Conservation (phyloP, 2,797 vertebrate species). For the Ataeniobius toweri region DNA sequence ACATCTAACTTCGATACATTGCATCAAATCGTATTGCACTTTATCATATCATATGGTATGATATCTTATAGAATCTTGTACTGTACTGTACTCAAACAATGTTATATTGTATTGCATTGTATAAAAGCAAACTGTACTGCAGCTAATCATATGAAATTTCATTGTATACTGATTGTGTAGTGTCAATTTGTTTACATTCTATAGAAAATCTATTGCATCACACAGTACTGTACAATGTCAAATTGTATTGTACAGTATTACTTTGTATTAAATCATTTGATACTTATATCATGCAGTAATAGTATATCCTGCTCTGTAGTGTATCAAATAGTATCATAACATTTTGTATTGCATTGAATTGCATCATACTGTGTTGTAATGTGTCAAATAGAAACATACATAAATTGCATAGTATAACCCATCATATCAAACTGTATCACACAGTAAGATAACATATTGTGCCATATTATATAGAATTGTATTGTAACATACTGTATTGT, state of each 20-base stretch:
- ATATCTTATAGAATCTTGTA: no score
- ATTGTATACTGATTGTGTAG: no score
- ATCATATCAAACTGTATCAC: no score
- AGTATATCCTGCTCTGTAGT: not conserved
- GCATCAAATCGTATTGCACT: not conserved
- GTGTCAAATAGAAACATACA: not conserved
- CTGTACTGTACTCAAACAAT: no score
- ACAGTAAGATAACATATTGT: not conserved
- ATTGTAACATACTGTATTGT: not conserved
- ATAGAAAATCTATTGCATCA: no score
- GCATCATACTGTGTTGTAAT: not conserved
- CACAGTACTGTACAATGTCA: no score
- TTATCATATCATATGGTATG: not conserved
- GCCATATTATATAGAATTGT: not conserved
- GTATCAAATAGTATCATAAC: not conserved
- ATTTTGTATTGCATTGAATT: not conserved
- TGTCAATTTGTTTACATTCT: no score
- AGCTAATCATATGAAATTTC: no score
- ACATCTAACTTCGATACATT: not conserved
- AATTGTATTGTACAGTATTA: no score
- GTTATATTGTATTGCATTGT: no score
- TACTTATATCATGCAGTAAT: not conserved
- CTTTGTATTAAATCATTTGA: no score
- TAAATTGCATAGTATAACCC: not conserved
- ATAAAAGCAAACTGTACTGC: no score